Base-by-base conservation (phyloP, 2,113 vertebrate genomes). In the Scortum barcoo region DNA sequence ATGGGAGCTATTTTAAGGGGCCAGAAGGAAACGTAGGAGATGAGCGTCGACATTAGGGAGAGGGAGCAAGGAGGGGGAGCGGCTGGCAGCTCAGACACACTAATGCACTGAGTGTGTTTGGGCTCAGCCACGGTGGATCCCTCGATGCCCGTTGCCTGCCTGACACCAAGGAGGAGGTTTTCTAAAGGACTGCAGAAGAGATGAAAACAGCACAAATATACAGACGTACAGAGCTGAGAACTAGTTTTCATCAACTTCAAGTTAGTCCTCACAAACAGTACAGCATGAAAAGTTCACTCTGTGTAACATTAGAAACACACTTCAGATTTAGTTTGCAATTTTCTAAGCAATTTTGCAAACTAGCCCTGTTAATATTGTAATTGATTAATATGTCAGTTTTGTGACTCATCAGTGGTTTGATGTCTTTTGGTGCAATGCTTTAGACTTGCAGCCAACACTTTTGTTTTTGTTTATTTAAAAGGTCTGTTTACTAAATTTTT, bases 1-100 rank as follows among this genome's bases (percentile, higher is more conserved):
- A 94, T 93, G 91, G 87, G 86, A 86, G 88, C 88, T 94, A 91
- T 93, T 94, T 94, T 88, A 78, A 80, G 65, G 84, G 72, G 61
- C 44, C 57, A 83, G 91, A 86, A 92, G 90, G 84, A 92, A 86
- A 91, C 79, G 86, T 87, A 86, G 84, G 74, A 86, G 90, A 86
- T 86, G 88, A 91, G 80, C 66, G 36, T 73, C 88, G 90, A 90
- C 89, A 87, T 91, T 78, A 76, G 83, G 86, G 79, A 87, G 84
- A 90, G 79, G 62, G 72, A 88, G 86, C n/a, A 63, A 50, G 83
- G 83, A 74, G 22, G 61, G 87, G 87, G 89, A 92, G 76, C 53
- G 48, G 68, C 83, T 90, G 75, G 82, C 89, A 83, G 88, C 83
- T 74, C 73, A 84, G 82, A 94, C 92, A 86, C 84, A 82, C 88